Percentiles rank a stretch among this genome's conserved stretches.
These are phyloP conservation scores for Alosa alosa DNA, from an alignment of 2,113 vertebrate genomes.

Conservation along the genomic window DNA sequence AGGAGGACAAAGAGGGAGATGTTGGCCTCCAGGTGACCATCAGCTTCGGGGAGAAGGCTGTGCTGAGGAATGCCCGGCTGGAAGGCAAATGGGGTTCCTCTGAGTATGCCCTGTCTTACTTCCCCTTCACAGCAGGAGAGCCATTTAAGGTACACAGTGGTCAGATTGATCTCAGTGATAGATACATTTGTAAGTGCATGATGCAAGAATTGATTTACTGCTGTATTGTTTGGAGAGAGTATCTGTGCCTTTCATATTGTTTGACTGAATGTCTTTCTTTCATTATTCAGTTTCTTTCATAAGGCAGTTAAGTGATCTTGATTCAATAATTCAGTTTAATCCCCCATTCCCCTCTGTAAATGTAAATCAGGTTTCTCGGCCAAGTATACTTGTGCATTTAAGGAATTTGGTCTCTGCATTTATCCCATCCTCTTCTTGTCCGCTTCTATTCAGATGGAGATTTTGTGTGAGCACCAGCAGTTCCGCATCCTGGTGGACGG, in stretches of 20 bases:
- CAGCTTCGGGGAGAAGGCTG: slow-evolving; percentile 79
- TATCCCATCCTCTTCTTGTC: not conserved
- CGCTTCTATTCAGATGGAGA: slow-evolving; percentile 78
- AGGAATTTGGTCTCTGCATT: too few species aligned
- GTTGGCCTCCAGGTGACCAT: slow-evolving; percentile 80
- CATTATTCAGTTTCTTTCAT: not conserved
- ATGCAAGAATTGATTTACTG: not conserved
- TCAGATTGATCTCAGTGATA: not conserved
- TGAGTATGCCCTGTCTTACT: slow-evolving; percentile 83
- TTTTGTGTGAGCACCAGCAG: slow-evolving; percentile 89
- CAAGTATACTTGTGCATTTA: too few species aligned
- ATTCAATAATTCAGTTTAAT: not conserved
- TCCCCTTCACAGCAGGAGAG: slow-evolving; percentile 82
- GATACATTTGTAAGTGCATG: not conserved
- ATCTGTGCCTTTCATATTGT: not conserved
- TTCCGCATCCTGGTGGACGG: slow-evolving; percentile 86
- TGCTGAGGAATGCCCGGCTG: slow-evolving; percentile 79
- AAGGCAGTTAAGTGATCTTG: not conserved
- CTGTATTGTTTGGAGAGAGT: not conserved
- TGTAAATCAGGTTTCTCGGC: too few species aligned
- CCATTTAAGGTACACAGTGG: slow-evolving; percentile 80
- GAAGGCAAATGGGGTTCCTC: slow-evolving; percentile 81
- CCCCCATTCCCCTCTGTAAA: not conserved
- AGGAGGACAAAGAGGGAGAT: slow-evolving; percentile 72
- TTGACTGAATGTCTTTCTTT: not conserved